Percentiles rank a stretch among this genome's conserved stretches.
Evolutionary conservation across 2,113 vertebrate genomes (phyloP).

Genomic region (Colaptes auratus): DNA sequence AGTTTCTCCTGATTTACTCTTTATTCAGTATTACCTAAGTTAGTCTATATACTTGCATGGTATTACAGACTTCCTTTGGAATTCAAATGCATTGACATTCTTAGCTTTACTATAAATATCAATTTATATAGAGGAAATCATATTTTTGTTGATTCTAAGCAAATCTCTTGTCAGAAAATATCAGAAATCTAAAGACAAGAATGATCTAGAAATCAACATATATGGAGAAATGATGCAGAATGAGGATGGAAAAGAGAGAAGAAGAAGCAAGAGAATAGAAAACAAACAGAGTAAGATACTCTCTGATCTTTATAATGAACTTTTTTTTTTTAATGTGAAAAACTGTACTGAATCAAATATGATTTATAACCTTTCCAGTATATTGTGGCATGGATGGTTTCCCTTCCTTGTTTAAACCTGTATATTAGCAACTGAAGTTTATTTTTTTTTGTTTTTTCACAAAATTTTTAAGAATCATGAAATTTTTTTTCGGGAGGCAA

Average conservation of each 20-base stretch:
- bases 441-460: background rate
- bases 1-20: background rate
- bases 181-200: constrained; percentile 5
- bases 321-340: background rate
- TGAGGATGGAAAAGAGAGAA: background rate
- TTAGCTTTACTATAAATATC: background rate
- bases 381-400: background rate
- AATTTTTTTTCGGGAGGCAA: background rate
- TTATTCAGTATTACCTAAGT: background rate
- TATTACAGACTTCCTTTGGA: background rate
- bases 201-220: background rate
- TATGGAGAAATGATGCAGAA: background rate
- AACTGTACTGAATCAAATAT: background rate
- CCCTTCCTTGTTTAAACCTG: background rate
- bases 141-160: constrained; percentile 27
- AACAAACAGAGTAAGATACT: constrained; percentile 58
- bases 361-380: background rate
- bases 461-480: background rate
- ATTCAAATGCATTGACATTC: background rate
- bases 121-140: background rate
- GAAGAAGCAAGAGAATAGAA: constrained; percentile 47
- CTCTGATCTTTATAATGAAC: background rate
- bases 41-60: background rate
- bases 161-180: constrained; percentile 43
- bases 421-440: background rate